phyloP scores from a whole-genome alignment of 2,113 vertebrate species.

The Marmota flaviventris region DNA sequence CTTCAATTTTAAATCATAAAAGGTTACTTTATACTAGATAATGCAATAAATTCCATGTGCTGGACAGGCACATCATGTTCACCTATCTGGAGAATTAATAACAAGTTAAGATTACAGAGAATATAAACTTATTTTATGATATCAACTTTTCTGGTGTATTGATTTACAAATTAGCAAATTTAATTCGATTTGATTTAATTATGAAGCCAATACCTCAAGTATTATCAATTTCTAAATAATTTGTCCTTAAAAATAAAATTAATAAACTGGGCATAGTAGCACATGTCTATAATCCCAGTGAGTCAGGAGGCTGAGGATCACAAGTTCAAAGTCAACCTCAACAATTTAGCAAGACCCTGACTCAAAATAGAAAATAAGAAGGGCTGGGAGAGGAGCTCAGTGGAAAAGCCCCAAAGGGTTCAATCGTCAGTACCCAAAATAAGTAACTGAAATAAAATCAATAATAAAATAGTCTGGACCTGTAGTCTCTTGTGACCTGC shows the following conservation, averaged over 20 bases:
- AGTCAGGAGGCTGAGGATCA: too few relatives aligned
- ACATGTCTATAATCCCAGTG: too few relatives aligned
- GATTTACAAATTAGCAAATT: neutral
- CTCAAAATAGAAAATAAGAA: too few relatives aligned
- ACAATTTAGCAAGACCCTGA: too few relatives aligned
- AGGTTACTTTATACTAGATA: neutral
- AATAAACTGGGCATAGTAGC: too few relatives aligned
- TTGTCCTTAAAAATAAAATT: neutral
- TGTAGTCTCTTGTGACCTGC: neutral
- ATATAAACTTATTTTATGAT: neutral
- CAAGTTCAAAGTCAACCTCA: too few relatives aligned
- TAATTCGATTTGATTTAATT: neutral
- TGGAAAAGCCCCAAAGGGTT: too few relatives aligned
- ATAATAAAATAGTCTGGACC: conserved; percentile 13
- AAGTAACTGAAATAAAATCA: neutral
- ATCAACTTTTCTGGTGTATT: neutral
- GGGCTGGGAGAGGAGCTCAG: too few relatives aligned
- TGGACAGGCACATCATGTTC: neutral
- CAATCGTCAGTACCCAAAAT: too few relatives aligned
- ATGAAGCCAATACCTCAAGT: neutral
- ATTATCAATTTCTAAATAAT: conserved; percentile 21
- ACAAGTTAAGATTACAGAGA: neutral
- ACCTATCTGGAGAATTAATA: neutral
- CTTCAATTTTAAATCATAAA: conserved; percentile 49
- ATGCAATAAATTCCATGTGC: neutral